Percentiles rank a stretch among this genome's conserved stretches.
These are phyloP conservation scores for Mesitornis unicolor DNA, from an alignment of 2,113 vertebrate genomes.

Conservation along the genomic window DNA sequence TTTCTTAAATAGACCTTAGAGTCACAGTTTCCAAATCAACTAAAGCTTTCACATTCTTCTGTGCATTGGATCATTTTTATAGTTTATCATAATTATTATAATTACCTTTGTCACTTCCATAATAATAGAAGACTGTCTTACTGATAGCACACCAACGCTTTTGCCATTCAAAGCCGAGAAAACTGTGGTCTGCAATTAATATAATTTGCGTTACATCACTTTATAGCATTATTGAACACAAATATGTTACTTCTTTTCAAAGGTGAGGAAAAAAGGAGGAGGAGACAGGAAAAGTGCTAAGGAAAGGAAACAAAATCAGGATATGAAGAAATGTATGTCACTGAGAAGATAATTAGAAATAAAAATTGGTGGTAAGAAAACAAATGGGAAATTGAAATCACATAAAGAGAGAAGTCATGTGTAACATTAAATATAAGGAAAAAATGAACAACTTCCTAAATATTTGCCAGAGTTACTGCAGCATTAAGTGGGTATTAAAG, in stretches of 20 bases:
- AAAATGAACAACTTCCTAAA: slow-evolving; percentile 61
- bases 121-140: slow-evolving; percentile 90
- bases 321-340: neutral
- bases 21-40: neutral
- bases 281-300: neutral
- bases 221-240: neutral
- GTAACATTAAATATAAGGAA: slow-evolving; percentile 44
- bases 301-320: neutral
- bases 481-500: slow-evolving; percentile 53
- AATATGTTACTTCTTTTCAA: neutral
- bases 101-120: slow-evolving; percentile 94
- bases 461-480: slow-evolving; percentile 49
- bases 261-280: neutral
- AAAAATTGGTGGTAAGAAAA: neutral
- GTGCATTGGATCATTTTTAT: neutral
- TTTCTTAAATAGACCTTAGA: neutral
- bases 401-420: neutral
- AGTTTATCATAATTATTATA: neutral
- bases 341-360: neutral
- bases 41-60: neutral
- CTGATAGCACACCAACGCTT: slow-evolving; percentile 95
- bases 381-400: slow-evolving; percentile 16
- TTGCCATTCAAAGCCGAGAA: slow-evolving; percentile 96
- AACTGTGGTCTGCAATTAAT: slow-evolving; percentile 88
- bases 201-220: neutral